Conservation (phyloP, 37 sponge, comb jelly and placozoan genomes). For the Geodia barretti region DNA sequence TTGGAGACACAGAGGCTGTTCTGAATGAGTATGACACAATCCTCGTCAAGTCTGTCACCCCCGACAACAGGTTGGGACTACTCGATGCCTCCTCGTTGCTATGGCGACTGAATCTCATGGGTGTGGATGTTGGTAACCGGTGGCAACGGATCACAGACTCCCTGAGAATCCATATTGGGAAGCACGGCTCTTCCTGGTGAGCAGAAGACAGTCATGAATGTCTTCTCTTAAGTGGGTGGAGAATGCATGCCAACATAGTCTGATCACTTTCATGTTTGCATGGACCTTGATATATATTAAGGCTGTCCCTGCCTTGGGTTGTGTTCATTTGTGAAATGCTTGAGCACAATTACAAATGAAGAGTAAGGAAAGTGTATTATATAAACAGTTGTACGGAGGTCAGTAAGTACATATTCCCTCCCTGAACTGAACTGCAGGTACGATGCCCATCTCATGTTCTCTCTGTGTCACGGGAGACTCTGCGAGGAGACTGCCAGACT, state of each 20-base stretch:
- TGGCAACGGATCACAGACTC: conserved; percentile 46
- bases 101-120: conserved; percentile 71
- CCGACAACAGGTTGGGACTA: conserved; percentile 44
- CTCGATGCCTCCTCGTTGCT: conserved; percentile 79
- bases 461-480: conserved; percentile 38
- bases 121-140: conserved; percentile 57
- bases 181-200: conserved; percentile 38
- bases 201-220: not conserved
- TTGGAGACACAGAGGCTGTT: conserved; percentile 34
- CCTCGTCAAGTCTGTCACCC: conserved; percentile 3
- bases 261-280: not conserved
- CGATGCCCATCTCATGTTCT: conserved; percentile 62
- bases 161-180: conserved; percentile 8
- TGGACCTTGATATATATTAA: not conserved
- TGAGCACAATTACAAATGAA: too few species aligned
- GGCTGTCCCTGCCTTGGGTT: not conserved
- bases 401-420: too few species aligned
- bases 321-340: too few species aligned
- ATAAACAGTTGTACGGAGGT: too few species aligned
- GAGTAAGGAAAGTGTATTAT: too few species aligned
- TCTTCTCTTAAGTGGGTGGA: not conserved
- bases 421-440: conserved; percentile 44
- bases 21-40: conserved; percentile 60
- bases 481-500: conserved; percentile 51
- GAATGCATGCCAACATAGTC: not conserved